Evolutionary conservation across 2,888 invertebrate species (phyloP), one percentile per base, ranked within the genome.

Genomic region (Marasmarcha lunaedactyla): DNA sequence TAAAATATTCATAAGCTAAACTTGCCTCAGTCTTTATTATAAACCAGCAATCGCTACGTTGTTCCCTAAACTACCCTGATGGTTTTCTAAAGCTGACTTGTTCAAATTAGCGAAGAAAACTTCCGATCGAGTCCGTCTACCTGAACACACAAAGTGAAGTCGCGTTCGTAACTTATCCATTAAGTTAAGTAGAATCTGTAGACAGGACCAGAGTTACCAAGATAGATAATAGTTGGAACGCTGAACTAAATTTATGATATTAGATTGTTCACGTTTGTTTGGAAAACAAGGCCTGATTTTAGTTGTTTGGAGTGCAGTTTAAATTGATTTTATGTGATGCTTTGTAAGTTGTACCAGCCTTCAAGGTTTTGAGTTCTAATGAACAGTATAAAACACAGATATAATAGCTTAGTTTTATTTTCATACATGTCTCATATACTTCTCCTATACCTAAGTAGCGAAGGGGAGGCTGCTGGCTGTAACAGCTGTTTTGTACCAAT

Each of bases 81-180:
- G 70, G 71, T 65, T 68, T 71, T 71, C 70, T 67, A 70, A 71
- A 72, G 69, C 68, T 67, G 66, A 66, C 70, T 78, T 74, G 79
- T 78, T 73, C 71, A 81, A 81, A 81, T 83, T 81, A 81, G 72
- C 71, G 67, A 62, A 77, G 77, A 71, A 81, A 83, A 81, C 77
- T 83, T 66, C 59, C 71, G 74, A 78, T 78, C 74, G 73, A 79
- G 77, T 76, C 72, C 66, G 70, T 78, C 73, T 81, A 83, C 81
- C 81, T 81, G 79, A 71, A 72, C 74, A 79, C 74, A 81, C 77
- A 78, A 81, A 81, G 78, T 78, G 79, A 83, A 81, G 79, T 79
- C 59, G 72, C 74, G 71, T 77, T 72, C 71, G 67, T 71, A 83
- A 83, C 81, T 83, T 83, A 74, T 76, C 83, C 81, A 83, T 81